Base-by-base conservation (phyloP, 2,888 invertebrate species). In the Dynastes grantii region DNA sequence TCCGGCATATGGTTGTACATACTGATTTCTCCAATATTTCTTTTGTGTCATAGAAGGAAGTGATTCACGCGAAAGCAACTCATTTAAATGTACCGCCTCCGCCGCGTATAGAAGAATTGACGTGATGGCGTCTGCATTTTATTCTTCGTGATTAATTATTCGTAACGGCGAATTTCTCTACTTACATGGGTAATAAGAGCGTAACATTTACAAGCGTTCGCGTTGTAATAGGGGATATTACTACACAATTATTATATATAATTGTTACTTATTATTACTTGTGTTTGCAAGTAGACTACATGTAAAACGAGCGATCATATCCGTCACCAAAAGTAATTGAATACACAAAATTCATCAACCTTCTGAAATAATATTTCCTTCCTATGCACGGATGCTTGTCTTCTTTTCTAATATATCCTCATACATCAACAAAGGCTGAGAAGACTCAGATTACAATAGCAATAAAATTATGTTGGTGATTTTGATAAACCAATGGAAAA, bases 1-100 rank as follows among this genome's bases (percentile, higher is more conserved):
- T 82, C 71, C 81, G 81, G 79, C 78, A 78, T 80, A 79, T 78
- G 63, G 22, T 49, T n/a, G 6, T 71, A 71, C 77, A 71, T 77
- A 77, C 77, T 51, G 76, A 76, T 76, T 76, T 65, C 53, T 37
- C 65, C 65, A 76, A 51, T 65, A 63, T 64, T 76, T 65, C 51
- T 45, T 67, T 67, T 67, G 45, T 45, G 22, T 40, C 22, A 67
- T 45, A 67, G 65, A 16, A 67, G 65, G 65, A 67, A 67, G 22
- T 67, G 65, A 67, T 67, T 67, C 45, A 67, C 65, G 65, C 65
- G 40, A 45, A 67, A 40, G 65, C 45, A 8, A 45, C 40, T 67
- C 16, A n/a, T 22, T 45, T 67, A 45, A 67, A 67, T 40, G 45
- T 40, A 45, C 65, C 45, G 9, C 65, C 13, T 22, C 40, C 40